Conservation (phyloP, 2,113 vertebrate species). For the Cyprinodon variegatus region DNA sequence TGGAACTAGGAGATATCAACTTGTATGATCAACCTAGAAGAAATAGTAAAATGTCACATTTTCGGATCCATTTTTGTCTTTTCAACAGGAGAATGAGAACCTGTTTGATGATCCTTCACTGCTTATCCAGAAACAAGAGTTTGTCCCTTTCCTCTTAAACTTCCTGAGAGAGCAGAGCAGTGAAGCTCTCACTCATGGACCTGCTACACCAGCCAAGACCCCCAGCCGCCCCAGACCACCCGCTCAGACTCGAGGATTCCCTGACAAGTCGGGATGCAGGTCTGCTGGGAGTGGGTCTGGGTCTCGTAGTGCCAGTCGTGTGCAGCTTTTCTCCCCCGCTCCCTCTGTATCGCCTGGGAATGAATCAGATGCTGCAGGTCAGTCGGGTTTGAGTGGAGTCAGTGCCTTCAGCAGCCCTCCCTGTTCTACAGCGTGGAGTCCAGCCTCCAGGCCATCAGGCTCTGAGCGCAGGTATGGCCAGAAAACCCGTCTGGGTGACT, state of each 20-base stretch:
- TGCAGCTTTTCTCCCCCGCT: conserved; percentile 88
- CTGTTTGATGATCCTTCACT: conserved; percentile 59
- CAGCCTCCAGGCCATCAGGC: conserved; percentile 70
- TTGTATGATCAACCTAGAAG: too few species aligned
- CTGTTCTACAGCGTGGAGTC: conserved; percentile 74
- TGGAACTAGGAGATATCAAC: neutral
- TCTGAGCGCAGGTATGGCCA: conserved; percentile 80
- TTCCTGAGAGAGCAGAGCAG: conserved; percentile 95
- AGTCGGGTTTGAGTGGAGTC: conserved; percentile 53
- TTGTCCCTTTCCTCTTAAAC: conserved; percentile 94
- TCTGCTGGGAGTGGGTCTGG: conserved; percentile 56
- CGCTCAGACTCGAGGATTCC: conserved; percentile 59
- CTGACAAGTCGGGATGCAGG: conserved; percentile 65
- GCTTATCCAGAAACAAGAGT: conserved; percentile 87
- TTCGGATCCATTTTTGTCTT: neutral
- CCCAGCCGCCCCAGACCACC: conserved; percentile 79
- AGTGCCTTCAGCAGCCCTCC: conserved; percentile 80
- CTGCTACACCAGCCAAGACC: conserved; percentile 91
- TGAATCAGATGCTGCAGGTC: conserved; percentile 48
- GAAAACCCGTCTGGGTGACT: conserved; percentile 83
- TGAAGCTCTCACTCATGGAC: conserved; percentile 89
- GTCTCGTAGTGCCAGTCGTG: conserved; percentile 75
- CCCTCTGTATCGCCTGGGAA: conserved; percentile 57
- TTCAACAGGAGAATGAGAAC: conserved; percentile 71
- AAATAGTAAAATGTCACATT: neutral